Conservation (phyloP, 1,140 invertebrate species). For the Diuraphis noxia region DNA sequence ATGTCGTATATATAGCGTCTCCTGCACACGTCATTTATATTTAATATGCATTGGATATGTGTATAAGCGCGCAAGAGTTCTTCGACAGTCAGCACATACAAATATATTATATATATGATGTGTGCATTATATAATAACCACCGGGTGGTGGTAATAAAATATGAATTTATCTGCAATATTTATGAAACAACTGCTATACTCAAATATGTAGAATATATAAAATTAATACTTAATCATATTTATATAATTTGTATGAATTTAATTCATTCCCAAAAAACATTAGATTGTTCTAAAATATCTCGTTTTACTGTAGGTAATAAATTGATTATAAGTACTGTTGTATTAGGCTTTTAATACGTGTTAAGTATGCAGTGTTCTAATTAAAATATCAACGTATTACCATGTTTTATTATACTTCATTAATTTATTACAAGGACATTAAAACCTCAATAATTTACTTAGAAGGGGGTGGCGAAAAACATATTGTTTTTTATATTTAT, state of each 20-base stretch:
- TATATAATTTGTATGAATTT: neutral
- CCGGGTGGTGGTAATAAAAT: too few species aligned
- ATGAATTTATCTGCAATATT: too few species aligned
- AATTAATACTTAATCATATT: neutral
- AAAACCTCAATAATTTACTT: too few species aligned
- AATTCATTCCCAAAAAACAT: neutral
- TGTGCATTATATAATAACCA: neutral
- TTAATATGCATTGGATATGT: neutral
- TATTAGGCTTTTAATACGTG: too few species aligned
- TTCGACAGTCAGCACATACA: neutral
- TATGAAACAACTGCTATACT: neutral
- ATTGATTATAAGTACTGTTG: neutral
- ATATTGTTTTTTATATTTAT: too few species aligned
- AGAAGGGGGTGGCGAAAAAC: too few species aligned
- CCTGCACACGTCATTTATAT: neutral
- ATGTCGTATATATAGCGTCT: neutral
- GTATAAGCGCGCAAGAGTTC: neutral
- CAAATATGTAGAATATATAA: neutral
- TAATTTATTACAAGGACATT: too few species aligned
- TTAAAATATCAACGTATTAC: too few species aligned
- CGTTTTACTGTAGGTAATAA: too few species aligned
- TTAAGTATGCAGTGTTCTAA: neutral
- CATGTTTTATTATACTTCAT: too few species aligned
- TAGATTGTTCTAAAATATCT: too few species aligned
- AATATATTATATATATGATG: neutral